Percentiles rank a stretch among this genome's conserved stretches.
Conservation (phyloP, 1,140 invertebrate species). For the Leptopilina clavipes region DNA sequence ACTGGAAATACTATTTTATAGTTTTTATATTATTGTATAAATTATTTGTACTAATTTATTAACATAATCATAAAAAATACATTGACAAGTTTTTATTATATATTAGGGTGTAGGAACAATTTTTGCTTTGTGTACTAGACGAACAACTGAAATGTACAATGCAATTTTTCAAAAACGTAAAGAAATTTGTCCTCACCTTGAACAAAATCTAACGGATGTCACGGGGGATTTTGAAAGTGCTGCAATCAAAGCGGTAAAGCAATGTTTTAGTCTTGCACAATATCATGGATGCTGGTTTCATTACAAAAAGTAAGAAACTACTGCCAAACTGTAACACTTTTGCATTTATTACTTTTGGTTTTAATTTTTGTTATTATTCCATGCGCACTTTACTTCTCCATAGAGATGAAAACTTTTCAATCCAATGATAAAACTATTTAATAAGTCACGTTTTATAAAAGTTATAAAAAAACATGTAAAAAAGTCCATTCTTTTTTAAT, state of each 20-base stretch:
- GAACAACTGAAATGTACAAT: background rate
- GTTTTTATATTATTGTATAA: no score
- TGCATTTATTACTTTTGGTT: no score
- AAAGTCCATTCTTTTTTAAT: no score
- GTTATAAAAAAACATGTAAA: no score
- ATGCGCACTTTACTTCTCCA: no score
- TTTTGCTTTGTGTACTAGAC: background rate
- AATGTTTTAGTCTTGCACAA: background rate
- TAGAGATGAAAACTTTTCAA: no score
- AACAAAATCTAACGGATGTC: background rate
- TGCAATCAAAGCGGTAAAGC: background rate
- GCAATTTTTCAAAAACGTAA: constrained; percentile 4
- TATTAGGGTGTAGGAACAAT: background rate
- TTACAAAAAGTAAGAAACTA: constrained; percentile 34
- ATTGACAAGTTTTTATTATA: background rate
- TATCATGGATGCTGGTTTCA: constrained; percentile 37
- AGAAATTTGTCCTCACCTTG: constrained; percentile 1
- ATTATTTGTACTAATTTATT: no score
- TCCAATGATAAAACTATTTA: no score
- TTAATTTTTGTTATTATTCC: no score
- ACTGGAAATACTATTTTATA: no score
- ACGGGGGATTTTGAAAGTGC: constrained; percentile 24
- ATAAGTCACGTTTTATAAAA: no score
- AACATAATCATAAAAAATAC: background rate
- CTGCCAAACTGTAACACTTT: no score